phyloP scores from a whole-genome alignment of 2,888 invertebrate genomes.

The Pteria penguin region DNA sequence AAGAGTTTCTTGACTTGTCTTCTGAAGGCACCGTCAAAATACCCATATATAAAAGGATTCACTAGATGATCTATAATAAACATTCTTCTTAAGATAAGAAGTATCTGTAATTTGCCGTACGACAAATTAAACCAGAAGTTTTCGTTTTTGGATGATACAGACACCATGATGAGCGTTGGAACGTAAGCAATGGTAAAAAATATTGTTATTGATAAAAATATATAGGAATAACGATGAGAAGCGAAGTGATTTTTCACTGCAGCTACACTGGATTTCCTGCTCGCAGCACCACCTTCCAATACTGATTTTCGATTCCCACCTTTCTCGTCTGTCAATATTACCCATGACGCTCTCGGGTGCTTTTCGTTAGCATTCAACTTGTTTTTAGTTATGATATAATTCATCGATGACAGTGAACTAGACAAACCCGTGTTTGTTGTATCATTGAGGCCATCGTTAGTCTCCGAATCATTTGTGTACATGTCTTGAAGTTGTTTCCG shows the following conservation, averaged over 20 bases:
- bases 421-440: background rate
- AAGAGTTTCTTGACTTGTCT: constrained; percentile 19
- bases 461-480: background rate
- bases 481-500: constrained; percentile 8
- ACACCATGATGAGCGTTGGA: constrained; percentile 5
- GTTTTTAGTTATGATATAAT: background rate
- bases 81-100: constrained; percentile 17
- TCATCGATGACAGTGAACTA: background rate
- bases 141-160: background rate
- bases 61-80: constrained; percentile 26
- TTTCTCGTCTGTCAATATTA: constrained; percentile 2
- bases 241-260: constrained; percentile 21
- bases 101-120: constrained; percentile 10
- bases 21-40: constrained; percentile 31
- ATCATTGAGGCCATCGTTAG: background rate
- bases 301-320: background rate
- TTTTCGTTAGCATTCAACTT: background rate
- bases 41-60: constrained; percentile 31
- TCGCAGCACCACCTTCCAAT: background rate
- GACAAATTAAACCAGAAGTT: constrained; percentile 21
- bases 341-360: background rate
- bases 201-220: constrained; percentile 23
- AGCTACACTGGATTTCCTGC: constrained; percentile 9
- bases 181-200: constrained; percentile 21
- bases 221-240: constrained; percentile 18